Evolutionary conservation across 2,888 invertebrate species (phyloP), one percentile per base, ranked within the genome.

Genomic region (Aleiodes leptofemur): DNA sequence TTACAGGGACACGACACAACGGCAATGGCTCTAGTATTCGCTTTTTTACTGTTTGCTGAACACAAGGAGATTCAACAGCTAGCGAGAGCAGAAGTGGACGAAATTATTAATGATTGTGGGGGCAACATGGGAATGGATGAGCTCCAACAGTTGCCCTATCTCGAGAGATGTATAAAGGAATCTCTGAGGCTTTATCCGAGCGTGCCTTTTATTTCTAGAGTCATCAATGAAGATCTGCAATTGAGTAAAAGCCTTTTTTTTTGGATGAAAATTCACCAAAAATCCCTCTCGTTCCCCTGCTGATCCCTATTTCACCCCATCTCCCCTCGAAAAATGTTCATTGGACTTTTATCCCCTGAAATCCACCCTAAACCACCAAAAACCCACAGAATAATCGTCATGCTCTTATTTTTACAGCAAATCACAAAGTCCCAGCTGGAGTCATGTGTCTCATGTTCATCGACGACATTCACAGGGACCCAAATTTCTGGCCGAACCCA

Each of bases 111-210:
- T 72, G 92, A 92, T 85, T 88, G 90, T 14, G 83, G 87, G 11
- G 91, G 87, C 0, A 90, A 91, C 1, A 85, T 90, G 0, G 90
- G 91, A 1, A 91, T 90, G 1, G 91, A 92, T 57, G 93, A 93
- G 81, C 86, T 94, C 23, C 86, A 92, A 76, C 91, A 92, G 73
- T 92, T 94, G 93, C 91, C 91, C 74, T 94, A 94, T 83, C 90
- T 94, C 79, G 94, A 94, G 80, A 92, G 92, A 81, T 94, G 93
- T 80, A 93, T 94, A 69, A 94, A 94, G 86, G 94, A 94, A 84
- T 91, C 93, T 0, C 83, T 94, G 69, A 88, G 94, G 68, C 85
- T 94, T 13, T 93, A 92, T 79, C 94, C 94, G 2, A 93, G 93
- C 81, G 93, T 94, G 7, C 93, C 93, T 34, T 91, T 94, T 81